Conservation (phyloP, 2,113 vertebrate species). For the Vulpes lagopus region DNA sequence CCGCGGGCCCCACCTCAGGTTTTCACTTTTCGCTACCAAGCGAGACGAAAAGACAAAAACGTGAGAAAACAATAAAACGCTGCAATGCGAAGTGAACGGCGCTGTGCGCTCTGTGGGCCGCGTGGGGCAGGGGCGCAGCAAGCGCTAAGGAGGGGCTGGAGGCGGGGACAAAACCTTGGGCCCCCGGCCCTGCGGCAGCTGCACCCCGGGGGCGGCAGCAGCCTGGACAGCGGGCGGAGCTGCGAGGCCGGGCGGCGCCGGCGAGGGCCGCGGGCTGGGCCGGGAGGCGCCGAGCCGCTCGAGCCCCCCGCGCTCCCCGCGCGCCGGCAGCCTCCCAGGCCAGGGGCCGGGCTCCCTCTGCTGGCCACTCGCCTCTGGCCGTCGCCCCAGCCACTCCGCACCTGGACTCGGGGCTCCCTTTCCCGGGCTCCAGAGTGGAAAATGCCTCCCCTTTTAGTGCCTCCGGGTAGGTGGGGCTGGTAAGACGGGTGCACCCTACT, state of each 20-base stretch:
- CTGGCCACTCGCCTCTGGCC: constrained; percentile 43
- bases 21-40: constrained; percentile 94
- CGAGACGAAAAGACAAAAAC: constrained; percentile 84
- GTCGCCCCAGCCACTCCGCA: not conserved
- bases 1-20: constrained; percentile 92
- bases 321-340: not conserved
- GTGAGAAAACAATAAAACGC: constrained; percentile 83
- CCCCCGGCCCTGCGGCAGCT: not conserved
- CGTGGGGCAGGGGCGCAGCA: constrained; percentile 67
- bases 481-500: not conserved
- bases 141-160: not conserved
- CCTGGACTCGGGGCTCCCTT: not conserved
- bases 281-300: not conserved
- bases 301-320: not conserved
- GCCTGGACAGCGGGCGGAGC: not conserved
- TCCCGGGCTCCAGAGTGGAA: not conserved
- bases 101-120: constrained; percentile 82
- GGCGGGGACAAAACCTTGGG: not conserved
- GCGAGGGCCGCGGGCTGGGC: not conserved
- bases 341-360: constrained; percentile 69
- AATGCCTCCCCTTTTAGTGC: not conserved
- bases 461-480: not conserved
- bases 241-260: constrained; percentile 39
- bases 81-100: constrained; percentile 74
- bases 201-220: not conserved